phyloP scores from a whole-genome alignment of 2,888 invertebrate genomes.

The Ernsta delagoae region DNA sequence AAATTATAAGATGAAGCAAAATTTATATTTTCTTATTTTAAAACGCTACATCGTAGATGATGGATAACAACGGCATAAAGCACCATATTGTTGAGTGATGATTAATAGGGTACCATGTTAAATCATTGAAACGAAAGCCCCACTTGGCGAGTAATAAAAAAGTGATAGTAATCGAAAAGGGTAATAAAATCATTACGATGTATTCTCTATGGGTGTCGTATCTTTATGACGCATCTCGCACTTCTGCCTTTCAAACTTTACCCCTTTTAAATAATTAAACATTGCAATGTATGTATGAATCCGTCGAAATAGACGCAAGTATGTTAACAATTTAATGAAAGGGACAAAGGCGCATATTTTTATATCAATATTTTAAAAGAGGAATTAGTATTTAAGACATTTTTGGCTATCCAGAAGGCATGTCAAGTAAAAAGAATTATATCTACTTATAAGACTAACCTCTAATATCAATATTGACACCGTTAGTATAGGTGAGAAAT shows the following conservation, averaged over 20 bases:
- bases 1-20: too few relatives aligned
- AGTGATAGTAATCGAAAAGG: conserved; percentile 69
- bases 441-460: too few relatives aligned
- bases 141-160: conserved; percentile 78
- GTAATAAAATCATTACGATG: conserved; percentile 70
- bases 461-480: too few relatives aligned
- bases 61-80: background rate
- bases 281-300: background rate
- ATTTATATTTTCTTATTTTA: too few relatives aligned
- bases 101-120: conserved; percentile 45
- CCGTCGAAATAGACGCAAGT: background rate
- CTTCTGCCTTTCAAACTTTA: conserved; percentile 52
- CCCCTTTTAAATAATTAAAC: conserved; percentile 19
- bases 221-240: conserved; percentile 73
- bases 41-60: background rate
- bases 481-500: too few relatives aligned
- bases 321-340: background rate
- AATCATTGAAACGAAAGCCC: conserved; percentile 40
- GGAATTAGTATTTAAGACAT: too few relatives aligned
- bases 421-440: too few relatives aligned
- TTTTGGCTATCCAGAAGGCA: too few relatives aligned
- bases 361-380: too few relatives aligned
- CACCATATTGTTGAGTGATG: conserved; percentile 34
- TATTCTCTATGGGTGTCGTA: conserved; percentile 67
- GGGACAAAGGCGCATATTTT: too few relatives aligned